These are phyloP conservation scores for Pomatostomus ruficeps DNA, from an alignment of 2,113 vertebrate species.

Conservation along the genomic window DNA sequence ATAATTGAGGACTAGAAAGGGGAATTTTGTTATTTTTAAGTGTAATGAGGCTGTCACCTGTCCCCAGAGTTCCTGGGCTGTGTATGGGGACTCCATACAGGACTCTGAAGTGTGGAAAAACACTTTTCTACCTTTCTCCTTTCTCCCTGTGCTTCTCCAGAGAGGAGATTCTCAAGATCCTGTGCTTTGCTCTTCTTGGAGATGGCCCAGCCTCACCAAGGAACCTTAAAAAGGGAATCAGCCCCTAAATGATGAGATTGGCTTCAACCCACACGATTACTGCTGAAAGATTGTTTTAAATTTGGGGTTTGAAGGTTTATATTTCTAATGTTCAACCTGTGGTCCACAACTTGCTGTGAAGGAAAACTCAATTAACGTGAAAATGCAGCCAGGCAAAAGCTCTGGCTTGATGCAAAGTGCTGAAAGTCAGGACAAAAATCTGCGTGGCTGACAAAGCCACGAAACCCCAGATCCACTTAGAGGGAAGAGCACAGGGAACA, in stretches of 20 bases:
- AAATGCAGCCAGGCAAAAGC: background rate
- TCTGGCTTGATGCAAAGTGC: background rate
- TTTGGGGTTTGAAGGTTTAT: background rate
- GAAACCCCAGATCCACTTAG: background rate
- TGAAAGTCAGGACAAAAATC: background rate
- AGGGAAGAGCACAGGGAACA: background rate
- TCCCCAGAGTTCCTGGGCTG: background rate
- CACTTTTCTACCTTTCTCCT: background rate
- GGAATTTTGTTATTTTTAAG: too few species aligned
- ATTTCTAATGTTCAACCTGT: background rate
- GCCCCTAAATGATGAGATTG: background rate
- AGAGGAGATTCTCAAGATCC: background rate
- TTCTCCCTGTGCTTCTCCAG: background rate
- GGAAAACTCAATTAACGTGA: background rate
- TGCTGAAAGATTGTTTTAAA: background rate
- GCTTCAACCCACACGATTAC: background rate
- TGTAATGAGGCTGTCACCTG: background rate
- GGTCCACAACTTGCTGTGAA: background rate
- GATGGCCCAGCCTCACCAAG: background rate
- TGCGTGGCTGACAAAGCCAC: background rate
- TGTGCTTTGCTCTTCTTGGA: background rate
- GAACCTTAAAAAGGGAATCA: background rate
- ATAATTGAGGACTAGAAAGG: background rate
- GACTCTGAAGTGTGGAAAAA: background rate
- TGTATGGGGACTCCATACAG: background rate